Conservation (phyloP, 2,113 vertebrate species). For the Neogobius melanostomus region DNA sequence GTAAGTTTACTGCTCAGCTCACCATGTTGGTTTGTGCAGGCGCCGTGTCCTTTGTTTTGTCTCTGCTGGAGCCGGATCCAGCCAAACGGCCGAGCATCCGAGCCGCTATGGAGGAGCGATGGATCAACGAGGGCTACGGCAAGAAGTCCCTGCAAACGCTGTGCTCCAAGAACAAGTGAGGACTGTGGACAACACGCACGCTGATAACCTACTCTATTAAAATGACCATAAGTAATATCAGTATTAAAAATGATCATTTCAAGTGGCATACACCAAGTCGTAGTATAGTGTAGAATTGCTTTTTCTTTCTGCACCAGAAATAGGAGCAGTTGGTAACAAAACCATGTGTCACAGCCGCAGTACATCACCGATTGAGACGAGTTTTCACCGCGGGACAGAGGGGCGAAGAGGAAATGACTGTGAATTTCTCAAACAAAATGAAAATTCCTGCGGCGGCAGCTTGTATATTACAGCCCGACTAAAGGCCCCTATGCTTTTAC, state of each 20-base stretch:
- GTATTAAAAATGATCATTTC: no score
- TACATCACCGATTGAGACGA: not conserved
- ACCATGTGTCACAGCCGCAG: not conserved
- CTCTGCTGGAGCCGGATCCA: slow-evolving; percentile 82
- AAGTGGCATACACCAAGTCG: no score
- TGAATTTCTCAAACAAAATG: slow-evolving; percentile 43
- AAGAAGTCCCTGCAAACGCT: slow-evolving; percentile 67
- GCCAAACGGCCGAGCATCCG: slow-evolving; percentile 76
- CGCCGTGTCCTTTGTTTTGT: slow-evolving; percentile 79
- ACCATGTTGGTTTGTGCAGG: slow-evolving; percentile 47
- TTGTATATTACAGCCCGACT: slow-evolving; percentile 43
- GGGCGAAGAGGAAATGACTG: slow-evolving; percentile 32
- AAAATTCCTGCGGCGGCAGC: slow-evolving; percentile 53
- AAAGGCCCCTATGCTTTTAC: slow-evolving; percentile 53
- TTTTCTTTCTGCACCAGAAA: no score
- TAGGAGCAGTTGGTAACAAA: not conserved
- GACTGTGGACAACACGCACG: no score
- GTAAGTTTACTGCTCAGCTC: no score
- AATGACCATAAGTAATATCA: no score
- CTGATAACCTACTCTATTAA: no score
- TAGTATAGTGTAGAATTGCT: no score
- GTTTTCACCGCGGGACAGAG: slow-evolving; percentile 16
- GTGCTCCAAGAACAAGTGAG: slow-evolving; percentile 79
- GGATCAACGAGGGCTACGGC: slow-evolving; percentile 78
- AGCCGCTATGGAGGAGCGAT: slow-evolving; percentile 80